Evolutionary conservation across 1,140 invertebrate species (phyloP), one percentile per base, ranked within the genome.

Genomic region (Trinorchestia longiramus): DNA sequence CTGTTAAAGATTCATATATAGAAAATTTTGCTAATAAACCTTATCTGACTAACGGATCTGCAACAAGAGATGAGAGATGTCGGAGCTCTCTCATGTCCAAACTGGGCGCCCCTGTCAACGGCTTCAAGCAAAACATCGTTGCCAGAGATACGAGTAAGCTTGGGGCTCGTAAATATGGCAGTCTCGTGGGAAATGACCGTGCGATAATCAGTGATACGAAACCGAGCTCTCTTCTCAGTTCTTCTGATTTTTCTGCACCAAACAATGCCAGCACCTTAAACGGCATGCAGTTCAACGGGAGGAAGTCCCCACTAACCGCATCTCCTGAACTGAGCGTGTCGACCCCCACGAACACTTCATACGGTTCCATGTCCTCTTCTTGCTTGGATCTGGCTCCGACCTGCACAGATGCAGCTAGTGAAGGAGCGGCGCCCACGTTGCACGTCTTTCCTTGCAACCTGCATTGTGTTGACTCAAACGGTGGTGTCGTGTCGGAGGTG

Each of bases 371-470:
- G 92, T 94, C 92, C 40, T 44, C 92, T 0, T 90, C 88, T 8
- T 90, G 88, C 28, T 41, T 90, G 15, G 92, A 44, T 44, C 44
- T 94, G 92, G 92, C 92, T 45, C 92, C 92, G 40, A 94, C 11
- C 92, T 94, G 8, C 8, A n/a, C 41, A 15, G 92, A 94, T 94
- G 92, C 92, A 94, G 92, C 44, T 45, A 40, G 41, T 40, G 43
- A 94, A 11, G 88, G 88, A 90, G 92, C 40, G 41, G 45, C 92
- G 92, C 92, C 92, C 92, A 43, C 92, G 92, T 94, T 94, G 92
- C 92, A 94, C 36, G 92, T 47, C 92, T 94, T 94, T 94, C 92
- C 92, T 94, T 94, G 41, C 41, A 94, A 94, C 92, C 92, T 94
- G 92, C 92, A 94, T 94, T 94, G 92, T 94, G 92, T 94, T 45